phyloP scores from a whole-genome alignment of 2,113 vertebrate genomes.

The Grallaria varia region DNA sequence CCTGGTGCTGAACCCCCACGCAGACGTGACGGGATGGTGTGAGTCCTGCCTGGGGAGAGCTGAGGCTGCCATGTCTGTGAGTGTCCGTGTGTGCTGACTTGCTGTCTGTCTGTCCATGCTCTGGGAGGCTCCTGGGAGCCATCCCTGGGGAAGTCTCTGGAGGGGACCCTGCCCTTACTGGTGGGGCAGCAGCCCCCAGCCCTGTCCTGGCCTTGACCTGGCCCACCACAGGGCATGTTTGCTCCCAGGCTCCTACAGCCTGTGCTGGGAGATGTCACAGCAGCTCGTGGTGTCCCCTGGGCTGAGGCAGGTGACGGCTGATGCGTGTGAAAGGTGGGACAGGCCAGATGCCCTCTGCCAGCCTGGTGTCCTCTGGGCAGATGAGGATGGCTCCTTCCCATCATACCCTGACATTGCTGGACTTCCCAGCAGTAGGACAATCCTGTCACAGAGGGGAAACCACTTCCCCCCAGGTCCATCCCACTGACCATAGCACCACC shows the following conservation, averaged over 20 bases:
- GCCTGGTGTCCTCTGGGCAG: accelerated
- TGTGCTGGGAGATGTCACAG: not conserved
- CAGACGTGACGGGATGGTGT: accelerated
- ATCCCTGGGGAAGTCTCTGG: not conserved
- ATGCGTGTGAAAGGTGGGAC: not conserved
- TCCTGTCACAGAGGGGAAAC: not conserved
- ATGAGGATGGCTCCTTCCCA: not conserved
- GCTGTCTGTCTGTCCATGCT: not conserved
- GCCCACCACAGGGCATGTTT: accelerated
- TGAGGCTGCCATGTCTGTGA: not conserved
- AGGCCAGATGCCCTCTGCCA: not conserved
- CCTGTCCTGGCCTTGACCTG: not conserved
- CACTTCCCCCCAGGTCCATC: not conserved
- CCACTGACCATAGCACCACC: not conserved
- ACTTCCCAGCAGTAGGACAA: not conserved
- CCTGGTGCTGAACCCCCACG: accelerated
- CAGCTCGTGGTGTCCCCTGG: not conserved
- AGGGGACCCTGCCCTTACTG: not conserved
- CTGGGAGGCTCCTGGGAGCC: not conserved
- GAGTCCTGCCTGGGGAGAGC: not conserved
- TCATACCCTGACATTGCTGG: accelerated
- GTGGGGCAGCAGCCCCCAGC: not conserved
- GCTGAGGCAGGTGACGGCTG: not conserved
- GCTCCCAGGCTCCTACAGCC: not conserved
- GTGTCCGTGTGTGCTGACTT: not conserved